Percentiles rank a stretch among this genome's conserved stretches.
Evolutionary conservation across 2,113 vertebrate species (phyloP).

Genomic region (Daboia siamensis): DNA sequence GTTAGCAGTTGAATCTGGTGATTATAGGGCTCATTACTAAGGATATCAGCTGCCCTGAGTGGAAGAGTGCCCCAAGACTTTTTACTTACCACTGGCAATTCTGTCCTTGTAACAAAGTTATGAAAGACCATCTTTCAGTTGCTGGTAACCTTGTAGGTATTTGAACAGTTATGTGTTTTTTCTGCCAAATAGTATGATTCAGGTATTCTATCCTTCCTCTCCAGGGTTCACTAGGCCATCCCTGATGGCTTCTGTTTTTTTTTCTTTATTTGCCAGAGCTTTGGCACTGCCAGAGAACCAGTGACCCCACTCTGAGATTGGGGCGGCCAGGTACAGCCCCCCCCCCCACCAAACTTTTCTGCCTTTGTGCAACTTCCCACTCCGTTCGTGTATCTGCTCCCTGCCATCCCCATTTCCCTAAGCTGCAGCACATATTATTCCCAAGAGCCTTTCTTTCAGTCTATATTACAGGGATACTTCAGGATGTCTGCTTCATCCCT

Average conservation of each 20-base stretch:
- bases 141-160: not conserved
- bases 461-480: constrained; percentile 2
- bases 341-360: constrained; percentile 6
- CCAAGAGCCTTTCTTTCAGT: not conserved
- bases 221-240: not conserved
- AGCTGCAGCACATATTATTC: not conserved
- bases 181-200: not conserved
- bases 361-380: constrained; percentile 4
- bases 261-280: constrained; percentile 40
- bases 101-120: not conserved
- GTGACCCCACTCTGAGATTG: constrained; percentile 34
- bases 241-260: constrained; percentile 18
- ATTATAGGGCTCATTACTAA: not conserved
- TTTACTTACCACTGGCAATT: not conserved
- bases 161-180: not conserved
- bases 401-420: not conserved
- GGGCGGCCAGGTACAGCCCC: constrained; percentile 26
- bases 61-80: not conserved
- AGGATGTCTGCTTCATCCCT: not conserved
- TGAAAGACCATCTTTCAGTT: not conserved
- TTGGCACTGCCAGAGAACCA: constrained; percentile 27
- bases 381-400: not conserved
- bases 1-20: not conserved
- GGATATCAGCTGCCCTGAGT: not conserved
- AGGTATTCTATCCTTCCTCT: not conserved